Evolutionary conservation across 2,113 vertebrate species (phyloP).

Genomic region (Peromyscus polionotus): DNA sequence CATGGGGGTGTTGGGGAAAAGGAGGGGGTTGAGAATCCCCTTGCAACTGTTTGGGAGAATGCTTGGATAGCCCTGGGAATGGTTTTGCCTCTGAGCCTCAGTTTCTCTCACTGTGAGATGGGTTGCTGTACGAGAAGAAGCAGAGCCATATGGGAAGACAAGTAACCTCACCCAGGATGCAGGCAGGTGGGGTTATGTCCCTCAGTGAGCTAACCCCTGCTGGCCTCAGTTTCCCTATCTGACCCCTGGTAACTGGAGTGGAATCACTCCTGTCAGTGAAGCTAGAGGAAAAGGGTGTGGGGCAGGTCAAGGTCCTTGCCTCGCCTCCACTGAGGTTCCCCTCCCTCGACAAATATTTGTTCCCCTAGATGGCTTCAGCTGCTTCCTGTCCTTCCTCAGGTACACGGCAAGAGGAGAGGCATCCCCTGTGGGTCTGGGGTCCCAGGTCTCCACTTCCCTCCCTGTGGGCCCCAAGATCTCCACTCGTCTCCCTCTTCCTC

Average conservation of each 20-base stretch:
- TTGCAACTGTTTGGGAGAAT: background rate
- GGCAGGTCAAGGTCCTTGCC: conserved; percentile 6
- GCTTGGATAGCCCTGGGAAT: background rate
- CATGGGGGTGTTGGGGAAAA: fast-evolving
- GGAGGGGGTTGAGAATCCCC: background rate
- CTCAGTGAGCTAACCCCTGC: background rate
- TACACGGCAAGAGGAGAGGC: background rate
- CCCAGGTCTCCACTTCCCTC: background rate
- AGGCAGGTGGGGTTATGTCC: fast-evolving
- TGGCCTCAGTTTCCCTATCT: background rate
- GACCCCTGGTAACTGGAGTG: background rate
- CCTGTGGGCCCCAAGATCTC: background rate
- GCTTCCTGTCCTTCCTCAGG: conserved; percentile 29
- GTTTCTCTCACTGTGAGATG: background rate
- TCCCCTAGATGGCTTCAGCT: background rate
- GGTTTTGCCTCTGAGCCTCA: background rate
- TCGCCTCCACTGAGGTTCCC: background rate
- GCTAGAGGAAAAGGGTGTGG: background rate
- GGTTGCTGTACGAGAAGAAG: background rate
- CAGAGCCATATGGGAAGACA: background rate
- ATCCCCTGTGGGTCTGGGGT: background rate
- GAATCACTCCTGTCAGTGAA: background rate
- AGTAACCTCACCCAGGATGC: background rate
- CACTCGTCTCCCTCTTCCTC: background rate
- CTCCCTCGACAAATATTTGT: conserved; percentile 82